A percentile compares a stretch with the other conserved stretches of the same genome.
Conservation (phyloP, 2,113 vertebrate genomes). For the Bambusicola thoracicus region DNA sequence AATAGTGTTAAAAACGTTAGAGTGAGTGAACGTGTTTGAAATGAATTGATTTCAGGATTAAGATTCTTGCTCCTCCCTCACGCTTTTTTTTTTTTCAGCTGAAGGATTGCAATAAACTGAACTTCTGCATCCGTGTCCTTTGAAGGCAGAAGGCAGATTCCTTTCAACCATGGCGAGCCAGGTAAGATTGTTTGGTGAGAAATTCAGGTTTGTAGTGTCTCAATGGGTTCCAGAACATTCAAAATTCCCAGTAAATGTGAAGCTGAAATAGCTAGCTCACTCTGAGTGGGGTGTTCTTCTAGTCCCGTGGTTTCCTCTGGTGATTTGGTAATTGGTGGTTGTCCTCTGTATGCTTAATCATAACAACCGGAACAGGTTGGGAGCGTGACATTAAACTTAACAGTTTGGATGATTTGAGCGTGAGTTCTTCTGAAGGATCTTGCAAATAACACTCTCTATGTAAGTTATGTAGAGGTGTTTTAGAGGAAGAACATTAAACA, state of each 20-base stretch:
- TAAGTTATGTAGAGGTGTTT: constrained; percentile 42
- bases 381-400: neutral
- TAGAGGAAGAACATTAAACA: constrained; percentile 63
- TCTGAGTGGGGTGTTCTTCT: constrained; percentile 45
- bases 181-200: constrained; percentile 68
- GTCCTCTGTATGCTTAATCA: constrained; percentile 26
- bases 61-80: neutral
- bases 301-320: neutral
- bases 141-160: neutral
- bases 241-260: constrained; percentile 42
- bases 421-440: constrained; percentile 57
- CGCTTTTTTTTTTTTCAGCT: neutral
- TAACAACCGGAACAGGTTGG: constrained; percentile 34
- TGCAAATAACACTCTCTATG: neutral
- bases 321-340: constrained; percentile 17
- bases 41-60: neutral
- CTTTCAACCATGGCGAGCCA: constrained; percentile 66
- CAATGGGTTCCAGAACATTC: constrained; percentile 23
- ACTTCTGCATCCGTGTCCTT: neutral
- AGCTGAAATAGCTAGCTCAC: constrained; percentile 61
- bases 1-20: neutral
- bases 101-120: neutral
- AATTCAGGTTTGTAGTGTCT: constrained; percentile 35
- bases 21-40: neutral
- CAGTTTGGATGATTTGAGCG: constrained; percentile 30